Conservation (phyloP, 2,888 invertebrate species). For the Synanthedon tipuliformis region DNA sequence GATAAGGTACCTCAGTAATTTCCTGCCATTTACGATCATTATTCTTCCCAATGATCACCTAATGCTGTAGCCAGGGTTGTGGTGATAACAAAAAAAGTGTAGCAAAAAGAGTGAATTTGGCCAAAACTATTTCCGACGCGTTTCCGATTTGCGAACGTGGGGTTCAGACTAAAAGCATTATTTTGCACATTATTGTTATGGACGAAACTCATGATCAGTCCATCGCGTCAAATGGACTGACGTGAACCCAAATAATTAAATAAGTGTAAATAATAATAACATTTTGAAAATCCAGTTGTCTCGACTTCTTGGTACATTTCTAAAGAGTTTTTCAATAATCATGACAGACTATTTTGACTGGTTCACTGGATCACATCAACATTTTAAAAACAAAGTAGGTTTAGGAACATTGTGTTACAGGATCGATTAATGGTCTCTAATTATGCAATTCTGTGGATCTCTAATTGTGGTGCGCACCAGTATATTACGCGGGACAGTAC, state of each 20-base stretch:
- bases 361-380: too few species aligned
- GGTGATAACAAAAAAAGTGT: conserved; percentile 22
- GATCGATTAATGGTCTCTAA: conserved; percentile 63
- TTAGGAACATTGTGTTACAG: conserved; percentile 2
- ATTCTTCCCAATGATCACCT: conserved; percentile 49
- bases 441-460: conserved; percentile 69
- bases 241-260: too few species aligned
- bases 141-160: conserved; percentile 11
- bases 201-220: too few species aligned
- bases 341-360: too few species aligned
- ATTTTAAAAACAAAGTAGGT: too few species aligned
- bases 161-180: background rate
- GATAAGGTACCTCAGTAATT: conserved; percentile 66
- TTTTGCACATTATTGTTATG: too few species aligned
- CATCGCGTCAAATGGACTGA: too few species aligned
- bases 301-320: too few species aligned
- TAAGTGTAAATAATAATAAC: too few species aligned
- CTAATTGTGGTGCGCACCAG: conserved; percentile 62
- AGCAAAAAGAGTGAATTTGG: conserved; percentile 23
- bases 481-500: conserved; percentile 67
- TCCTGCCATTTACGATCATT: conserved; percentile 64
- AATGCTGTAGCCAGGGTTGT: conserved; percentile 30
- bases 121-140: conserved; percentile 27
- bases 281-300: too few species aligned
- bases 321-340: too few species aligned